Conservation (phyloP, 2,888 invertebrate genomes). For the Zygogramma bicolorata region DNA sequence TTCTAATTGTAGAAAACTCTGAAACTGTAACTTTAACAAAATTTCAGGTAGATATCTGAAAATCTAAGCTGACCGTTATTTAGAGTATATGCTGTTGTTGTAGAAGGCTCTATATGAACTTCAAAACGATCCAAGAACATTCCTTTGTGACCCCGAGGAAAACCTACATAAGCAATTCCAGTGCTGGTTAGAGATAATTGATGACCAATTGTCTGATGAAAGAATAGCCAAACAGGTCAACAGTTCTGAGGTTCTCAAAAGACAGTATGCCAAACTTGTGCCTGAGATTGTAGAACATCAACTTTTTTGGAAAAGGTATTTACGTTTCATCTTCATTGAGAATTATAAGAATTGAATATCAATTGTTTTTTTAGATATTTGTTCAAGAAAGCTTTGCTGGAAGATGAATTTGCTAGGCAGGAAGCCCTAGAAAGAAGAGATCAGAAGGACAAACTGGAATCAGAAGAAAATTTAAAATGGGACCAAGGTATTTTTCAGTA, state of each 20-base stretch:
- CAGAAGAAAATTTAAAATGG: conserved; percentile 67
- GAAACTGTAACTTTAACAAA: conserved; percentile 76
- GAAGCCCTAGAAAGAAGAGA: conserved; percentile 71
- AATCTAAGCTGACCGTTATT: not conserved
- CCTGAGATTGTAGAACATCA: conserved; percentile 78
- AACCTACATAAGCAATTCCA: conserved; percentile 69
- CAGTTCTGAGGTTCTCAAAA: conserved; percentile 67
- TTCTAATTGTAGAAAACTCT: conserved; percentile 74
- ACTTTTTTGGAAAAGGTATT: conserved; percentile 82
- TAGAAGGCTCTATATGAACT: conserved; percentile 77
- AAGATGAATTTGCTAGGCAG: conserved; percentile 79
- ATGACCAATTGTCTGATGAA: conserved; percentile 71
- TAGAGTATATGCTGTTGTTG: conserved; percentile 21
- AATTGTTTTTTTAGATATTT: conserved; percentile 69
- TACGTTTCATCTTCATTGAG: not conserved
- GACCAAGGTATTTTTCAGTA: conserved; percentile 63
- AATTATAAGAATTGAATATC: no score
- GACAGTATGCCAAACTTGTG: conserved; percentile 73
- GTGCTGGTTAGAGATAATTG: conserved; percentile 72
- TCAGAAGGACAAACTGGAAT: conserved; percentile 66
- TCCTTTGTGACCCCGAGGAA: conserved; percentile 76
- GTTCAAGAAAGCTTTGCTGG: conserved; percentile 83
- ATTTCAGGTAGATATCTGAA: conserved; percentile 65
- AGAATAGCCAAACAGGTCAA: conserved; percentile 74
- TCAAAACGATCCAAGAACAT: conserved; percentile 80